These are phyloP conservation scores for Chaetops frenatus DNA, from an alignment of 2,113 vertebrate genomes.

Conservation along the genomic window DNA sequence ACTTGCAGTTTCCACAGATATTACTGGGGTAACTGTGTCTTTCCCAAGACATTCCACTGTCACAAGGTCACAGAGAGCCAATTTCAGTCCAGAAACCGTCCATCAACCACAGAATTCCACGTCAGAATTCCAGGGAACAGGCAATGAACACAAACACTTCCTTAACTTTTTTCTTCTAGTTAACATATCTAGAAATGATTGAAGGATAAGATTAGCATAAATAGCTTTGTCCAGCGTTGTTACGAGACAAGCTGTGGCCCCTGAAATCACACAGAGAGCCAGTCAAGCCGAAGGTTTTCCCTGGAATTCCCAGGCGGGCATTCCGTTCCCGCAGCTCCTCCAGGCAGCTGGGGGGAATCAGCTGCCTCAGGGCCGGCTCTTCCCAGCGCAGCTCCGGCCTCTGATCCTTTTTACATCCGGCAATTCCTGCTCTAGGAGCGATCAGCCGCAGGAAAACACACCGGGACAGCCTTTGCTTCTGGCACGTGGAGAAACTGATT, in stretches of 20 bases:
- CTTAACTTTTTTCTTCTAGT: background rate
- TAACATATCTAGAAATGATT: background rate
- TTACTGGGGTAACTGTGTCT: rapidly evolving
- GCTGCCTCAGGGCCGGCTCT: background rate
- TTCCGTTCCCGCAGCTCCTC: background rate
- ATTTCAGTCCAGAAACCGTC: background rate
- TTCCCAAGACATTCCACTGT: rapidly evolving
- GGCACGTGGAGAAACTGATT: background rate
- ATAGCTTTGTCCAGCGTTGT: background rate
- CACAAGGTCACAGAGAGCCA: background rate
- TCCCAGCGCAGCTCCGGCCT: background rate
- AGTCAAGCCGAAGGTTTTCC: background rate
- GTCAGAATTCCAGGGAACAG: background rate
- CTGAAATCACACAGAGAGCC: background rate
- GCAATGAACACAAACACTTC: background rate
- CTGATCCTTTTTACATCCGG: background rate
- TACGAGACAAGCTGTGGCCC: background rate
- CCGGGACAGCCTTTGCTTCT: background rate
- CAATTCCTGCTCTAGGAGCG: background rate
- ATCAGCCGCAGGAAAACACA: background rate
- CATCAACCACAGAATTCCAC: background rate
- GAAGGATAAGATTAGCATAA: background rate
- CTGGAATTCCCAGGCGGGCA: background rate
- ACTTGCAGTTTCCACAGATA: background rate
- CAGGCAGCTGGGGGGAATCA: background rate